These are phyloP conservation scores for Lumbricus terrestris DNA, from an alignment of 2,888 invertebrate genomes.

Conservation along the genomic window DNA sequence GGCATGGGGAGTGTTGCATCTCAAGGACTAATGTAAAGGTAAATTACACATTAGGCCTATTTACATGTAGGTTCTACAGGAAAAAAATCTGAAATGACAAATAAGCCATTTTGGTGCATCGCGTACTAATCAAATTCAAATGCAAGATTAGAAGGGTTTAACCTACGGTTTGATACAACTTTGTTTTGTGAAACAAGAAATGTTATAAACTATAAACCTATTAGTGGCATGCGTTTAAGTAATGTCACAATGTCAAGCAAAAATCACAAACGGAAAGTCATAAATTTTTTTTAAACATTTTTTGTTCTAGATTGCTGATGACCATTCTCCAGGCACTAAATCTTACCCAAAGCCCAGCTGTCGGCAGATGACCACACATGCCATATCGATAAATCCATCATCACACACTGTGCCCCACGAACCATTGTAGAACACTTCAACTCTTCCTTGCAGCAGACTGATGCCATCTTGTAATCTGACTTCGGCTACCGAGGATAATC, in stretches of 20 bases:
- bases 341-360: slow-evolving; percentile 34
- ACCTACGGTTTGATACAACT: too few species aligned
- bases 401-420: slow-evolving; percentile 79
- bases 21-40: too few species aligned
- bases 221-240: neutral
- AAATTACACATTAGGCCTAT: too few species aligned
- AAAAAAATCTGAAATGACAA: too few species aligned
- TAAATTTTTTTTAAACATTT: neutral
- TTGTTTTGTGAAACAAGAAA: neutral
- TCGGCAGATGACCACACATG: slow-evolving; percentile 46
- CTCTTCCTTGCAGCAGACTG: slow-evolving; percentile 62
- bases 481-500: neutral
- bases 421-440: slow-evolving; percentile 71
- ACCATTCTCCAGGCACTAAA: neutral
- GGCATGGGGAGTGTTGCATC: too few species aligned
- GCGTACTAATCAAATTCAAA: too few species aligned
- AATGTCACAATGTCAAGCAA: neutral
- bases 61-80: too few species aligned
- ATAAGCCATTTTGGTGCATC: too few species aligned
- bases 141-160: too few species aligned
- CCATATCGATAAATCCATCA: slow-evolving; percentile 58
- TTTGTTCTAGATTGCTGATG: neutral
- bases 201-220: too few species aligned
- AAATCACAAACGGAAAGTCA: neutral
- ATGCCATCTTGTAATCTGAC: neutral